Percentiles rank a stretch among this genome's conserved stretches.
Evolutionary conservation across 2,888 invertebrate species (phyloP).

Genomic region (Stenotaenia linearis): DNA sequence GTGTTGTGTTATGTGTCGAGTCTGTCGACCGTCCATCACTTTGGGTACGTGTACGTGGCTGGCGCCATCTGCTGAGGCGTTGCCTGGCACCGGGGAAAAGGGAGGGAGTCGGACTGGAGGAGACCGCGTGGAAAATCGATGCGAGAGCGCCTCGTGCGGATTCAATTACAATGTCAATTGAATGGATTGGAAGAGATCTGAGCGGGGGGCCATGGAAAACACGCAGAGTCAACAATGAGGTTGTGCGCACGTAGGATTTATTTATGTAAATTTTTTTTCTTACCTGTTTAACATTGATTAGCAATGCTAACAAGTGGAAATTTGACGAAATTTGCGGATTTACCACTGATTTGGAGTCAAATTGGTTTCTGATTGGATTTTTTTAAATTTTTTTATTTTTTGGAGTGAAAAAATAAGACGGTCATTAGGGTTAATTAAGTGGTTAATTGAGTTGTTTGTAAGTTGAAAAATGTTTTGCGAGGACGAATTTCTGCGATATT

Average conservation of each 20-base stretch:
- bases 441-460: background rate
- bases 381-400: too few relatives aligned
- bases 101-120: background rate
- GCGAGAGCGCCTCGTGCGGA: background rate
- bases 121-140: background rate
- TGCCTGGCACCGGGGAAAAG: background rate
- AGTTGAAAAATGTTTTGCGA: background rate
- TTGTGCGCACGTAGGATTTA: background rate
- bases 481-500: background rate
- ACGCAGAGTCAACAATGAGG: background rate
- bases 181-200: background rate
- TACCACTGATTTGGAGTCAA: too few relatives aligned
- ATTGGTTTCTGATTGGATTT: too few relatives aligned
- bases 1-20: background rate
- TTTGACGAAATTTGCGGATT: background rate
- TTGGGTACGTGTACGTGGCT: background rate
- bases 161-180: background rate
- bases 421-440: background rate
- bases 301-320: background rate
- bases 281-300: background rate
- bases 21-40: background rate
- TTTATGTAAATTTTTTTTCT: background rate
- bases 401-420: background rate
- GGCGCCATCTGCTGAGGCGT: background rate
- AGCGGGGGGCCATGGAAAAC: background rate